These are phyloP conservation scores for Acipenser transmontanus DNA, from an alignment of 2,797 vertebrate genomes.

Conservation along the genomic window DNA sequence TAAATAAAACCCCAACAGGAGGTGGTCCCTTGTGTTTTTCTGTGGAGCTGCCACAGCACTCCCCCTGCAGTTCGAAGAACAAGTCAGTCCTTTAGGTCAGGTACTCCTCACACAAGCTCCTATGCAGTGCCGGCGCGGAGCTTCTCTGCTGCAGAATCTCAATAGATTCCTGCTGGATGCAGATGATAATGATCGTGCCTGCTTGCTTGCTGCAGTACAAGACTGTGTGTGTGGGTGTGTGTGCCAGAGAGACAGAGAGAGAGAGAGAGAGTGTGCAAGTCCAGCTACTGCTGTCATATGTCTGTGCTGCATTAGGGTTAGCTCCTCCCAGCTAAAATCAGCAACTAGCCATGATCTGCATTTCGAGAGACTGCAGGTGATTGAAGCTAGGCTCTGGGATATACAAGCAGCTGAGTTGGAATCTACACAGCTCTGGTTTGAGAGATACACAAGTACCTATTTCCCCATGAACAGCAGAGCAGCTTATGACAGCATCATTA, in stretches of 20 bases:
- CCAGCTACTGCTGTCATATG: conserved; percentile 53
- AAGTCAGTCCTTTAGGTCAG: conserved; percentile 26
- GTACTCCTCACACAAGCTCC: conserved; percentile 28
- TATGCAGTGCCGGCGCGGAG: conserved; percentile 25
- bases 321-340: conserved; percentile 46
- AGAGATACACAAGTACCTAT: not conserved
- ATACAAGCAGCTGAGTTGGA: conserved; percentile 1
- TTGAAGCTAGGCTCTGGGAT: conserved; percentile 29
- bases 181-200: conserved; percentile 23
- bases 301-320: conserved; percentile 54
- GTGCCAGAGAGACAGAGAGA: conserved; percentile 12
- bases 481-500: no score
- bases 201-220: conserved; percentile 12
- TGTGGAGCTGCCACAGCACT: conserved; percentile 17
- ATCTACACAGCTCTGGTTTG: not conserved
- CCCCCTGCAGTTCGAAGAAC: conserved; percentile 26
- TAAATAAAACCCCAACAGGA: conserved; percentile 14
- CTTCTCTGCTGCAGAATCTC: conserved; percentile 24
- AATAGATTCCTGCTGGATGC: conserved; percentile 14
- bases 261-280: conserved; percentile 6
- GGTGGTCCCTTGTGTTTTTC: conserved; percentile 11
- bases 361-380: conserved; percentile 66
- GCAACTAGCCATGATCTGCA: conserved; percentile 45
- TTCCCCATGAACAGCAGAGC: no score
- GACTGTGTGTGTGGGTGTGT: conserved; percentile 4